Base-by-base conservation (phyloP, 2,888 invertebrate species). In the Agapostemon virescens region DNA sequence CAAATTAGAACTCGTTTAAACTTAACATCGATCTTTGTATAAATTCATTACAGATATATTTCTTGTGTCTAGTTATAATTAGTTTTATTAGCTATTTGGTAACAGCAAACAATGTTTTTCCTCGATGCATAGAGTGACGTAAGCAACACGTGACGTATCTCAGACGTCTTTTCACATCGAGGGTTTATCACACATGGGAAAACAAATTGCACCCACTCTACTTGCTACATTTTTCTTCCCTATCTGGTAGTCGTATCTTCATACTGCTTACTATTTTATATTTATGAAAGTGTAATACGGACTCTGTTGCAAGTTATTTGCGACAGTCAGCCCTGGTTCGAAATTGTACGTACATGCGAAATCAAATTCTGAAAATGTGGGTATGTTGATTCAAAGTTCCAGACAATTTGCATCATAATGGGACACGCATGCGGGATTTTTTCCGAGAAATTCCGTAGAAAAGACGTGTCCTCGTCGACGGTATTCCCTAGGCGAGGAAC, bases 401-500 rank as follows among this genome's bases (percentile, higher is more conserved):
- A 33, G 17, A 9, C 11, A 33, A 63, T 63, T 63, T 36, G 11
- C 36, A 36, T n/a, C 1, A 36, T 26, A 15, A 36, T 1, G 33
- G 11, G 33, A 61, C 13, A 63, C n/a, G 15, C 15, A 36, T 63
- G 63, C 5, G 36, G 63, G 36, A 63, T 63, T 63, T 63, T n/a
- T n/a, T 36, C 13, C n/a, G 13, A 36, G 33, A 63, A 63, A 36
- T 36, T 63, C 36, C n/a, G 63, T 2, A 5, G n/a, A 33, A 9
- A 63, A 63, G 63, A 36, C 20, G 33, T 58, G 15, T 55, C 61
- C 61, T 33, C 69, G 71, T 64, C 72, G 49, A 55, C 33, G 17
- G 63, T 68, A 68, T 42, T 40, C 55, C 72, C 58, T 66, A 26
- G 70, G 66, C 58, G 55, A 77, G 30, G 45, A 42, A 61, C 70